Percentiles rank a stretch among this genome's conserved stretches.
Evolutionary conservation across 2,113 vertebrate species (phyloP).

Genomic region (Nycticorax nycticorax): DNA sequence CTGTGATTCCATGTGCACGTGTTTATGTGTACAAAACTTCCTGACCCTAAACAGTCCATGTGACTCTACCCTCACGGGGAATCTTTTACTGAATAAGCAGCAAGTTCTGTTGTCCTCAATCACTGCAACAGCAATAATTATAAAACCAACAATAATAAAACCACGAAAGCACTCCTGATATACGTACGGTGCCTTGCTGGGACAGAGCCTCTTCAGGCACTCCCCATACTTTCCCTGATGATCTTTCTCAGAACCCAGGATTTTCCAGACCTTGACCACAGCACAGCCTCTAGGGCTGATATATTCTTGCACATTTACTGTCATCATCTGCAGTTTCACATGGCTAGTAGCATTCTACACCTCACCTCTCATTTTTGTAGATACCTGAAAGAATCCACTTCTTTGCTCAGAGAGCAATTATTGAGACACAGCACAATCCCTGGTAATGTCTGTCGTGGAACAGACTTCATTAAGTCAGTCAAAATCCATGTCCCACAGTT

Average conservation of each 20-base stretch:
- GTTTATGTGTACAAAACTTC: neutral
- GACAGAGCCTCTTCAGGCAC: neutral
- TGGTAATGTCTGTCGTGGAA: neutral
- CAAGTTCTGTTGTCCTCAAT: neutral
- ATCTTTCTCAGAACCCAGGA: neutral
- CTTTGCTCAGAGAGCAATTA: neutral
- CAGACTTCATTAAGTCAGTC: neutral
- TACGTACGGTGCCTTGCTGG: fast-evolving
- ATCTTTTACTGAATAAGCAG: neutral
- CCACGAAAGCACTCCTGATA: neutral
- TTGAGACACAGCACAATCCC: neutral
- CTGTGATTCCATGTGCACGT: neutral
- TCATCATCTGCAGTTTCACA: neutral
- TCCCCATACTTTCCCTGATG: neutral
- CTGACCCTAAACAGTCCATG: neutral
- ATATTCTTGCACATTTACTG: neutral
- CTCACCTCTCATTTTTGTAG: neutral
- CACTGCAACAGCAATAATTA: neutral
- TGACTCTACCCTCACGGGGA: neutral
- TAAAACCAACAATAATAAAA: neutral
- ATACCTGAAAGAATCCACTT: neutral
- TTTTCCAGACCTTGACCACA: neutral
- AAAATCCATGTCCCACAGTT: neutral
- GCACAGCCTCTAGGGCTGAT: neutral
- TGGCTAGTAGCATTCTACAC: neutral